These are phyloP conservation scores for Rostratula benghalensis DNA, from an alignment of 2,113 vertebrate species.

Conservation along the genomic window DNA sequence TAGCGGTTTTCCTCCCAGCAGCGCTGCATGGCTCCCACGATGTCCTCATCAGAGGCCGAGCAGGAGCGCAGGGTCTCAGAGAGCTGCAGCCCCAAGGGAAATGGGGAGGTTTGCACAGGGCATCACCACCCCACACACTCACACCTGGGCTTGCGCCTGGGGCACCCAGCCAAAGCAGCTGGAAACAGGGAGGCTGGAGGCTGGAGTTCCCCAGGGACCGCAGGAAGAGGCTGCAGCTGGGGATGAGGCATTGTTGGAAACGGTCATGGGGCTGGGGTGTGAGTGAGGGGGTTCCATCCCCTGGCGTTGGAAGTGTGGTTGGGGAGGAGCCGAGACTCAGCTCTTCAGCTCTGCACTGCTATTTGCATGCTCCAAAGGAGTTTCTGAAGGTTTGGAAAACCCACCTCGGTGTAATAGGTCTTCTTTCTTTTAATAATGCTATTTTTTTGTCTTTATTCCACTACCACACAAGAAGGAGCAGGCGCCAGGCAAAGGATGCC, in stretches of 20 bases:
- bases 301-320: rapidly evolving
- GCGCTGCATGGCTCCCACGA: slow-evolving; percentile 62
- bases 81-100: slow-evolving; percentile 44
- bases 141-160: rapidly evolving
- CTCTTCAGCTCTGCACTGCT: neutral
- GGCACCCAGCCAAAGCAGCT: neutral
- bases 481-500: neutral
- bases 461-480: neutral
- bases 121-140: rapidly evolving
- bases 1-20: slow-evolving; percentile 81
- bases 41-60: slow-evolving; percentile 64
- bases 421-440: neutral
- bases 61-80: slow-evolving; percentile 19
- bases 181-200: neutral
- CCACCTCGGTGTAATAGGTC: neutral
- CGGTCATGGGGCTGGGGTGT: rapidly evolving
- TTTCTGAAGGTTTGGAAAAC: neutral
- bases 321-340: neutral
- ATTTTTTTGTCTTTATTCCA: neutral
- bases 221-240: neutral
- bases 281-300: neutral
- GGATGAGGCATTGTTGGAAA: neutral
- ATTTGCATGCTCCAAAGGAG: neutral
- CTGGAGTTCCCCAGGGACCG: neutral
- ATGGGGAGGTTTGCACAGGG: rapidly evolving